Conservation (phyloP, 2,797 vertebrate genomes). For the Scolopax bukidnonensis region DNA sequence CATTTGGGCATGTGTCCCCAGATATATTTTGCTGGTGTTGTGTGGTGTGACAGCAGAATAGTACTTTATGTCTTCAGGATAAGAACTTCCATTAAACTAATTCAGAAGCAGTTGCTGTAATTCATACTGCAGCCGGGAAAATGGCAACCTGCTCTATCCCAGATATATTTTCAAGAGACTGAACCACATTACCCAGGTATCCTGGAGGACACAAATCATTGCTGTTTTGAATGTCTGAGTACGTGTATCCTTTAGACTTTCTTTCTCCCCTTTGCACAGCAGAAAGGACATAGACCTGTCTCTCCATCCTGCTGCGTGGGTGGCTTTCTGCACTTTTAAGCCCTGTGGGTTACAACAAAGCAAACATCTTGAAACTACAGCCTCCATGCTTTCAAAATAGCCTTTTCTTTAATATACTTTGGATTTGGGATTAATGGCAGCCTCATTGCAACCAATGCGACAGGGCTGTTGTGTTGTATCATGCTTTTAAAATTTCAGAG, state of each 20-base stretch:
- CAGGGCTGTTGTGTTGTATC: neutral
- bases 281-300: neutral
- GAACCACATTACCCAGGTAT: neutral
- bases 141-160: neutral
- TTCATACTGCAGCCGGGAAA: constrained; percentile 30
- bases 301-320: neutral
- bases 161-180: constrained; percentile 1
- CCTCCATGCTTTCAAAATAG: neutral
- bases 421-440: neutral
- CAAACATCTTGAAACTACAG: neutral
- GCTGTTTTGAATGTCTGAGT: neutral
- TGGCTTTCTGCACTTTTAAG: neutral
- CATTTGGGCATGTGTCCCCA: neutral
- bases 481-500: neutral
- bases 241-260: neutral
- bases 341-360: neutral
- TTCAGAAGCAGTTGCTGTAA: constrained; percentile 44
- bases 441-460: neutral
- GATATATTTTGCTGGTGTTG: constrained; percentile 6
- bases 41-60: constrained; percentile 47
- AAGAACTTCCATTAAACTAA: constrained; percentile 62
- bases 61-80: constrained; percentile 55
- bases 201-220: constrained; percentile 17
- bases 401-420: neutral
- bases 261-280: neutral